Conservation (phyloP, 1,140 invertebrate genomes). For the Apis cerana region DNA sequence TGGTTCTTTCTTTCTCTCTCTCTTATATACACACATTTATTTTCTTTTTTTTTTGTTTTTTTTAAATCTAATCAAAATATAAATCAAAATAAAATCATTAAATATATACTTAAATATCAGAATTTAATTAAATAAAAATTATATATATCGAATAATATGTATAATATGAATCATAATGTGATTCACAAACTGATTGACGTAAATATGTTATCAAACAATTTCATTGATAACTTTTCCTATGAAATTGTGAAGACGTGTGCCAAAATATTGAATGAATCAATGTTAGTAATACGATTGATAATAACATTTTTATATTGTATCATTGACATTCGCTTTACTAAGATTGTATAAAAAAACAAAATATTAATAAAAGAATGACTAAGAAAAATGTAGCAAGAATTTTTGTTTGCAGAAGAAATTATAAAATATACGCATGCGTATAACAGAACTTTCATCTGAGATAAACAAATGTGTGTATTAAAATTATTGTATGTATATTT, state of each 20-base stretch:
- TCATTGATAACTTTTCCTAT: not conserved
- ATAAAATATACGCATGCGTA: slow-evolving; percentile 24
- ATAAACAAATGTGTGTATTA: slow-evolving; percentile 37
- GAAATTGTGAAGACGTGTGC: not conserved
- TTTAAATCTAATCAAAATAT: not conserved
- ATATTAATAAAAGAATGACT: not conserved
- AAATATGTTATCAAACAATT: slow-evolving; percentile 8
- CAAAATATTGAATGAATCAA: not conserved
- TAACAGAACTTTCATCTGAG: not conserved
- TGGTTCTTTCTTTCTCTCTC: not conserved
- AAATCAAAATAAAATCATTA: not conserved
- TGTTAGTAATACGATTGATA: not conserved
- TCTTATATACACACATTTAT: too few species aligned
- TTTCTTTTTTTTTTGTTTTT: too few species aligned
- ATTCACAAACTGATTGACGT: not conserved
- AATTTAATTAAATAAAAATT: not conserved
- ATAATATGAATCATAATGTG: slow-evolving; percentile 25
- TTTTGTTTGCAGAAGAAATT: not conserved
- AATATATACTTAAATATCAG: not conserved
- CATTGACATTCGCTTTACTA: not conserved
- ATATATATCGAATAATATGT: not conserved
- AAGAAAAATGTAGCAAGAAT: not conserved
- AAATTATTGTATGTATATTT: slow-evolving; percentile 1
- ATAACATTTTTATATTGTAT: not conserved
- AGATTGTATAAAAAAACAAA: not conserved